These are phyloP conservation scores for Drosophila emarginata DNA, from an alignment of 2,888 invertebrate genomes.

Conservation along the genomic window DNA sequence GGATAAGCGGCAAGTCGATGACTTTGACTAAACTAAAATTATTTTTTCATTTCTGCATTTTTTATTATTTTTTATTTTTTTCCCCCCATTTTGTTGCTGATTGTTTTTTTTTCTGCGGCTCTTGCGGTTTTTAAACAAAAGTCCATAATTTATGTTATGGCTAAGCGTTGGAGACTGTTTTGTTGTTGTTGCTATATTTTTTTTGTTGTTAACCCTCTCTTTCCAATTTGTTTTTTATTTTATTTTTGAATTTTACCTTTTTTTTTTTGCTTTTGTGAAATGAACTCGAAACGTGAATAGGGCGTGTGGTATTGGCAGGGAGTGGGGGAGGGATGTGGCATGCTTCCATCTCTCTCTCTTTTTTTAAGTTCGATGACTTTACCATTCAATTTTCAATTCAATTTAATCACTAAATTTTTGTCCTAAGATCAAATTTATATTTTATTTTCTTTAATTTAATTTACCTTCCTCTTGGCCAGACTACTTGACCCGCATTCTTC, in stretches of 20 bases:
- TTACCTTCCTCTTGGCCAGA: slow-evolving; percentile 20
- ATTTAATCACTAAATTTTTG: neutral
- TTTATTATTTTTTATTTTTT: neutral
- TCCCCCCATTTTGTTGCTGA: slow-evolving; percentile 23
- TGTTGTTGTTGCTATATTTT: slow-evolving; percentile 1
- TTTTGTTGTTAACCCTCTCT: slow-evolving; percentile 37
- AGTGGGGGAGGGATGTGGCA: slow-evolving; percentile 2
- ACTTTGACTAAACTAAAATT: neutral
- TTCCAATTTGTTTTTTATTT: slow-evolving; percentile 4
- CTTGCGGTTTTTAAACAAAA: slow-evolving; percentile 66
- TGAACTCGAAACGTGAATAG: slow-evolving; percentile 44
- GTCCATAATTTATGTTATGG: slow-evolving; percentile 73
- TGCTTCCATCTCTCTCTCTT: neutral
- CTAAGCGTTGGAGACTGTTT: slow-evolving; percentile 49
- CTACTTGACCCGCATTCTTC: slow-evolving; percentile 58
- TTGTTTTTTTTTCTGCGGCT: slow-evolving; percentile 31
- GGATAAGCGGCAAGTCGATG: neutral
- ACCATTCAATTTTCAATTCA: slow-evolving; percentile 1
- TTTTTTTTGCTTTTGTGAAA: slow-evolving; percentile 61
- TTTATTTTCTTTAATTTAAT: neutral
- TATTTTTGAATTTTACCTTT: slow-evolving; percentile 7
- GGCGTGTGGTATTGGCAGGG: slow-evolving; percentile 41
- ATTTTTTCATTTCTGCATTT: slow-evolving; percentile 11
- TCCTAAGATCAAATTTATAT: slow-evolving; percentile 1
- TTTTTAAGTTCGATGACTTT: slow-evolving; percentile 5